Evolutionary conservation across 2,113 vertebrate species (phyloP).

Genomic region (Prochilodus magdalenae): DNA sequence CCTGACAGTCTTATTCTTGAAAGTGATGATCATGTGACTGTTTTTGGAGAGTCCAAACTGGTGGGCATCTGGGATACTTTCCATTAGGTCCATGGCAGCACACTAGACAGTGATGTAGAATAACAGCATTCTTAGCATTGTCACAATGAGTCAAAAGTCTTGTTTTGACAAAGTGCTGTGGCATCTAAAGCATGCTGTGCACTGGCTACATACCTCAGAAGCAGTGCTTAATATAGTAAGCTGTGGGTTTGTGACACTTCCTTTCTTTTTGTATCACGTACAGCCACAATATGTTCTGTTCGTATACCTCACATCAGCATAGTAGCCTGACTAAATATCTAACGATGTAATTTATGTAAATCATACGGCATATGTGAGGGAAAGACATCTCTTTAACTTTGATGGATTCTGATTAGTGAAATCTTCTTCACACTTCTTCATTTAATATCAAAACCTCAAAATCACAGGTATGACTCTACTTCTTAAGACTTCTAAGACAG

Average conservation of each 20-base stretch:
- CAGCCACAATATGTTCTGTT: not conserved
- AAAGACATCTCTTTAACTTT: too few relatives aligned
- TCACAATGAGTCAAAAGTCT: slow-evolving; percentile 1
- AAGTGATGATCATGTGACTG: slow-evolving; percentile 86
- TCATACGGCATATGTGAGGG: too few relatives aligned
- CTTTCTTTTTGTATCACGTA: not conserved
- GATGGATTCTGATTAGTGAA: too few relatives aligned
- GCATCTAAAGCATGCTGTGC: slow-evolving; percentile 35
- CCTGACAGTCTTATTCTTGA: slow-evolving; percentile 80
- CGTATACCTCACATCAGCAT: not conserved
- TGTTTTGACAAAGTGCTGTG: slow-evolving; percentile 19
- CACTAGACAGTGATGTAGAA: slow-evolving; percentile 68
- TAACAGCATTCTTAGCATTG: not conserved
- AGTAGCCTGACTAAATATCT: not conserved
- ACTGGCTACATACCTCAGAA: not conserved
- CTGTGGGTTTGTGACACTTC: not conserved
- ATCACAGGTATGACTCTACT: too few relatives aligned
- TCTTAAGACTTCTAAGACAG: too few relatives aligned
- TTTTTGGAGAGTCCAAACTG: slow-evolving; percentile 86
- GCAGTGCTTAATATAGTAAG: not conserved
- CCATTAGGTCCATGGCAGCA: slow-evolving; percentile 61
- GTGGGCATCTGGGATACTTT: slow-evolving; percentile 71
- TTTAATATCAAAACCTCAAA: too few relatives aligned
- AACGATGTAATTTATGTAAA: not conserved
- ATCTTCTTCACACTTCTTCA: too few relatives aligned